phyloP scores from a whole-genome alignment of 2,888 invertebrate species.

The Smittia sp. region DNA sequence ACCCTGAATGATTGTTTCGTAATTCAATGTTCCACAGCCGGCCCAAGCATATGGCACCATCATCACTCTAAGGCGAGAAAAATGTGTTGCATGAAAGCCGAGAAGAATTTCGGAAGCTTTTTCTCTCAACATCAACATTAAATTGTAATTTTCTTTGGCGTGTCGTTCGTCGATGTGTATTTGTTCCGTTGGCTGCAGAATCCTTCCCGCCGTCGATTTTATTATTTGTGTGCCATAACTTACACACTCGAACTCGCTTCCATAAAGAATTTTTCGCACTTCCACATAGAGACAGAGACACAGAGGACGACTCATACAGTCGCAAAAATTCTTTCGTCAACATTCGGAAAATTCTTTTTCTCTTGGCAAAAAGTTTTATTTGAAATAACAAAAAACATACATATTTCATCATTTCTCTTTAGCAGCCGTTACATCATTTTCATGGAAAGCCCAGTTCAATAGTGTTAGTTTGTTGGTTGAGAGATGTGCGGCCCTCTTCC shows the following conservation, averaged over 20 bases:
- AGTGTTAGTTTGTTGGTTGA: constrained; percentile 6
- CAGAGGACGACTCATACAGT: background rate
- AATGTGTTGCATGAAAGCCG: background rate
- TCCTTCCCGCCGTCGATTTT: constrained; percentile 1
- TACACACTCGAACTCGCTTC: background rate
- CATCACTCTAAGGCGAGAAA: constrained; percentile 7
- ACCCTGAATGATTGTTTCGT: too few relatives aligned
- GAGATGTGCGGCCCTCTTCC: constrained; percentile 19
- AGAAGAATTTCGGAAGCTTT: background rate
- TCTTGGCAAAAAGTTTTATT: background rate
- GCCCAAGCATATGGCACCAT: background rate
- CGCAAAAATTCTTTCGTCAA: background rate
- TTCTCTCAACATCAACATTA: constrained; percentile 10
- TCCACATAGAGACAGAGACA: background rate
- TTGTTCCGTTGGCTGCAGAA: background rate
- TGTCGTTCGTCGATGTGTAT: background rate
- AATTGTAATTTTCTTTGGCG: background rate
- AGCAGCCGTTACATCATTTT: constrained; percentile 8
- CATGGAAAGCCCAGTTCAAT: background rate
- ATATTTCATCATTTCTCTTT: background rate
- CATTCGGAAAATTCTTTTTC: background rate
- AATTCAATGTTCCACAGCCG: too few relatives aligned
- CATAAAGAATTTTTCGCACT: background rate
- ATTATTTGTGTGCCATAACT: background rate
- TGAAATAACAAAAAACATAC: background rate